Evolutionary conservation across 2,113 vertebrate genomes (phyloP).

Genomic region (Irena cyanogastra): DNA sequence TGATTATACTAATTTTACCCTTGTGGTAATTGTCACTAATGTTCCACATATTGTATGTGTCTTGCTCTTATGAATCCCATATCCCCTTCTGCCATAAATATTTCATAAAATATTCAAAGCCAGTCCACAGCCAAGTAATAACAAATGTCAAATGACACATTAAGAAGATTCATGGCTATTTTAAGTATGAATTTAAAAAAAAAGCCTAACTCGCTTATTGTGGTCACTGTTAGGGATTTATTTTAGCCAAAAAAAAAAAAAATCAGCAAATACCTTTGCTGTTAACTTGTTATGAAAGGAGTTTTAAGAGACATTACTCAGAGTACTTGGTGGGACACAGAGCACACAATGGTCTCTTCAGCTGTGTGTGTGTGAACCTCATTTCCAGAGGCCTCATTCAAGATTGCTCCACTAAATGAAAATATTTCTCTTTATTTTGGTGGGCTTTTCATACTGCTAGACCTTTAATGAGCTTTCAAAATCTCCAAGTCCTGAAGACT

Average conservation of each 20-base stretch:
- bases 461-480: neutral
- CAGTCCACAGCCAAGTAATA: constrained; percentile 63
- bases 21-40: constrained; percentile 68
- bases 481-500: neutral
- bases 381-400: neutral
- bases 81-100: constrained; percentile 68
- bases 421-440: neutral
- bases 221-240: constrained; percentile 48
- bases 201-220: constrained; percentile 55
- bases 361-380: neutral
- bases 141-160: constrained; percentile 71
- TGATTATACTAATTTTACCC: constrained; percentile 67
- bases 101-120: constrained; percentile 71
- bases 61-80: constrained; percentile 60
- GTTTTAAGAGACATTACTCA: neutral
- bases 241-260: constrained; percentile 7
- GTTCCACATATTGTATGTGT: constrained; percentile 57
- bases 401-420: neutral
- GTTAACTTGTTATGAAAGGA: neutral
- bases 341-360: neutral
- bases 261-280: constrained; percentile 33
- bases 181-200: constrained; percentile 57
- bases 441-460: neutral
- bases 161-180: constrained; percentile 64
- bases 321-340: neutral